These are phyloP conservation scores for Drosophila leonis DNA, from an alignment of 2,888 invertebrate species.

Conservation along the genomic window DNA sequence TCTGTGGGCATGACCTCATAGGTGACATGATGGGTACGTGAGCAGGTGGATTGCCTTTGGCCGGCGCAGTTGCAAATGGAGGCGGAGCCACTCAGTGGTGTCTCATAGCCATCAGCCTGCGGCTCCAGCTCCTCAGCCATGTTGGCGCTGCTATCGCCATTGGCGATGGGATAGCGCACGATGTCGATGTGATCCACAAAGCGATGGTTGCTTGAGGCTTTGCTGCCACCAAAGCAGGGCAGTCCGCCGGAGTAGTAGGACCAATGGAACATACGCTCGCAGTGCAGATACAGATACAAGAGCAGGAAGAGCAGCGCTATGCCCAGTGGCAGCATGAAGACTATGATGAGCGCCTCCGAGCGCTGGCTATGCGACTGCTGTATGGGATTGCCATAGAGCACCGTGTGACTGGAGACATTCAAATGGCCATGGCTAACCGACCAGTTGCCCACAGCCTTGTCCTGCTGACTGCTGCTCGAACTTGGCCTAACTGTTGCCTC, in stretches of 20 bases:
- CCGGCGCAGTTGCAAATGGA: constrained; percentile 80
- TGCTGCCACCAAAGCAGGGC: constrained; percentile 55
- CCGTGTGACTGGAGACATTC: constrained; percentile 72
- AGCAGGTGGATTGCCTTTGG: constrained; percentile 55
- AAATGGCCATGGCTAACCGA: constrained; percentile 24
- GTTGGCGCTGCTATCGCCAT: constrained; percentile 49
- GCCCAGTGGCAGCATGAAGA: constrained; percentile 83
- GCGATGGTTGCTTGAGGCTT: constrained; percentile 38
- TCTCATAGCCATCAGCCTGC: constrained; percentile 77
- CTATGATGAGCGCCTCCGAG: constrained; percentile 82
- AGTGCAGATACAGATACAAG: constrained; percentile 83
- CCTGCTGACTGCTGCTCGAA: constrained; percentile 11
- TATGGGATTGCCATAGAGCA: constrained; percentile 79
- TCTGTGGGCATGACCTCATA: constrained; percentile 78
- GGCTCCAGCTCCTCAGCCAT: constrained; percentile 40
- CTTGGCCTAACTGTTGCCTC: neutral
- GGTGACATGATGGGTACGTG: constrained; percentile 76
- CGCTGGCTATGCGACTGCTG: constrained; percentile 82
- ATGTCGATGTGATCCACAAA: constrained; percentile 82
- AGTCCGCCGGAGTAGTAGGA: constrained; percentile 78
- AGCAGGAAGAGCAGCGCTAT: constrained; percentile 82
- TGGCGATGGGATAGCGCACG: constrained; percentile 67
- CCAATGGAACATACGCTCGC: constrained; percentile 83
- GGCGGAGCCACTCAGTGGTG: constrained; percentile 74
- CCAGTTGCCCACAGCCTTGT: neutral